A percentile compares a stretch with the other conserved stretches of the same genome.
These are phyloP conservation scores for Rhombomys opimus DNA, from an alignment of 2,113 vertebrate species.

Conservation along the genomic window DNA sequence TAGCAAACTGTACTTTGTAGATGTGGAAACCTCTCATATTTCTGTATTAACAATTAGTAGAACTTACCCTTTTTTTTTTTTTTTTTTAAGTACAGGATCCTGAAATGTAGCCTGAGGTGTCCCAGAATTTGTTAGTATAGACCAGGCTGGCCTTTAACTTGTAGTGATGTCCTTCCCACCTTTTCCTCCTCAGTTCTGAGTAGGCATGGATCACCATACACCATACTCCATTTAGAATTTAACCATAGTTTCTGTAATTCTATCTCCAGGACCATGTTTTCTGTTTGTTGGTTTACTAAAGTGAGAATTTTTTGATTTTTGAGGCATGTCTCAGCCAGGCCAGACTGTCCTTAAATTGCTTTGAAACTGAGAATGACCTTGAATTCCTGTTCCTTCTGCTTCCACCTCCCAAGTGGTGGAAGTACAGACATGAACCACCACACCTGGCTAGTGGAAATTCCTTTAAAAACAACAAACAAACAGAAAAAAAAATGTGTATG, in stretches of 20 bases:
- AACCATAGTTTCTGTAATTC: conserved; percentile 12
- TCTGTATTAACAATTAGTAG: background rate
- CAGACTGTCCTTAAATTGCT: background rate
- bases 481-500: background rate
- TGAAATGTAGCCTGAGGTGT: background rate
- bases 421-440: background rate
- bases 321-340: background rate
- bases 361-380: background rate
- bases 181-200: background rate
- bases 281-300: background rate
- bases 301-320: background rate
- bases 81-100: background rate
- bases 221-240: background rate
- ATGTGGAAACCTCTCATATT: background rate
- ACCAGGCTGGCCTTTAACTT: background rate
- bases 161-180: too few species aligned
- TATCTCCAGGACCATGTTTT: background rate
- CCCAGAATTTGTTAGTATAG: background rate
- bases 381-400: background rate
- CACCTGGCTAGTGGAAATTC: background rate
- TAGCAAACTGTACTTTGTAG: background rate
- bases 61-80: background rate
- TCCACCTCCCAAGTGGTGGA: background rate
- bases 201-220: too few species aligned
- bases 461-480: background rate